These are phyloP conservation scores for Holocentrus rufus DNA, from an alignment of 2,797 vertebrate genomes.

Conservation along the genomic window DNA sequence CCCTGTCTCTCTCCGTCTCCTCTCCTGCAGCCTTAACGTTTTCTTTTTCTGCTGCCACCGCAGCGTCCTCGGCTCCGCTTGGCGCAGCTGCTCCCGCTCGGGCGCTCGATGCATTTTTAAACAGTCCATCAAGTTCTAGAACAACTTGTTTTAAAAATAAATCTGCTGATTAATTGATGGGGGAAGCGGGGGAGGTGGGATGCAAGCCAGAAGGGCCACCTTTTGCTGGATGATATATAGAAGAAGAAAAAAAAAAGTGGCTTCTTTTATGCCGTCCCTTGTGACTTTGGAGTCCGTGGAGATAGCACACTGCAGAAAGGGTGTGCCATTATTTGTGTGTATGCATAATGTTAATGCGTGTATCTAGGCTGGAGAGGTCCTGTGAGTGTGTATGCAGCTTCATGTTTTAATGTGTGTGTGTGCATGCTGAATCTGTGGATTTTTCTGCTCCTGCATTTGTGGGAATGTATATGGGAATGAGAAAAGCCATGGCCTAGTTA, in stretches of 20 bases:
- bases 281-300: conserved; percentile 36
- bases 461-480: conserved; percentile 41
- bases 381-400: conserved; percentile 22
- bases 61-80: conserved; percentile 53
- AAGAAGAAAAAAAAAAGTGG: conserved; percentile 52
- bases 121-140: conserved; percentile 82
- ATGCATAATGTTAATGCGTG: background rate
- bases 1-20: conserved; percentile 46
- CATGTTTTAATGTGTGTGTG: conserved; percentile 11
- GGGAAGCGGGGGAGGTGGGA: conserved; percentile 60
- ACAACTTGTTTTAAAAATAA: conserved; percentile 84
- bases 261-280: conserved; percentile 42
- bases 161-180: conserved; percentile 85
- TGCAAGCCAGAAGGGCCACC: conserved; percentile 58
- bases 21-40: conserved; percentile 31
- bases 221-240: conserved; percentile 41
- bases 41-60: conserved; percentile 38
- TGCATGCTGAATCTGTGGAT: conserved; percentile 24
- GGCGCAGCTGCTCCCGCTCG: conserved; percentile 65
- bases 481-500: conserved; percentile 56
- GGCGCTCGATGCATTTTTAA: conserved; percentile 82
- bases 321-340: conserved; percentile 22
- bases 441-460: conserved; percentile 31
- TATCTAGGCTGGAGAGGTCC: conserved; percentile 8
- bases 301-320: conserved; percentile 42